Evolutionary conservation across 2,113 vertebrate genomes (phyloP).

Genomic region (Labeo catla): DNA sequence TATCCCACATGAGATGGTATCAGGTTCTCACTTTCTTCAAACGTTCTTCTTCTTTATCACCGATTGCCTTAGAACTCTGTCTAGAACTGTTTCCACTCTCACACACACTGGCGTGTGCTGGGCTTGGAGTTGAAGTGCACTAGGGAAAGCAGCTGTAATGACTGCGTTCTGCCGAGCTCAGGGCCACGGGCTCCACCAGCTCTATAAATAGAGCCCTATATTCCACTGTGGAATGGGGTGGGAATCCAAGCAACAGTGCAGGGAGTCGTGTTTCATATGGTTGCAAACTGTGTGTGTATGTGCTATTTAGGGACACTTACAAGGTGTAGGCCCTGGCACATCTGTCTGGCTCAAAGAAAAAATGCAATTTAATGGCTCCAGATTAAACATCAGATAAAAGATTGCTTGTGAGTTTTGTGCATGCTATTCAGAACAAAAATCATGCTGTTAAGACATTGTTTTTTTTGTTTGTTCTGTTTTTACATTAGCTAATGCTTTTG

Average conservation of each 20-base stretch:
- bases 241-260: slow-evolving; percentile 67
- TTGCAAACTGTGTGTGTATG: slow-evolving; percentile 68
- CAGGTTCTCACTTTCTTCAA: slow-evolving; percentile 31
- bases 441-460: not conserved
- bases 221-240: slow-evolving; percentile 75
- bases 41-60: not conserved
- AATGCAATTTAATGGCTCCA: not conserved
- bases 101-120: slow-evolving; percentile 47
- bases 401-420: not conserved
- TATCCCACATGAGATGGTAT: slow-evolving; percentile 32
- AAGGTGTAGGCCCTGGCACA: slow-evolving; percentile 3
- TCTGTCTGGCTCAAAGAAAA: not conserved
- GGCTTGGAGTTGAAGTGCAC: slow-evolving; percentile 51
- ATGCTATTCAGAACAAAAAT: not conserved
- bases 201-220: slow-evolving; percentile 82
- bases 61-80: not conserved
- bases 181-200: slow-evolving; percentile 66
- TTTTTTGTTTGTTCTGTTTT: not conserved
- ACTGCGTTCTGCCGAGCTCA: slow-evolving; percentile 63
- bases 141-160: slow-evolving; percentile 66
- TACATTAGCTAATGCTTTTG: not conserved
- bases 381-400: slow-evolving; percentile 31
- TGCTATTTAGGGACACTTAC: slow-evolving; percentile 61
- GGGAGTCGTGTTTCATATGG: slow-evolving; percentile 72
- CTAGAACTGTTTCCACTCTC: not conserved